Percentiles rank a stretch among this genome's conserved stretches.
These are phyloP conservation scores for Triops cancriformis DNA, from an alignment of 1,140 invertebrate species.

Conservation along the genomic window DNA sequence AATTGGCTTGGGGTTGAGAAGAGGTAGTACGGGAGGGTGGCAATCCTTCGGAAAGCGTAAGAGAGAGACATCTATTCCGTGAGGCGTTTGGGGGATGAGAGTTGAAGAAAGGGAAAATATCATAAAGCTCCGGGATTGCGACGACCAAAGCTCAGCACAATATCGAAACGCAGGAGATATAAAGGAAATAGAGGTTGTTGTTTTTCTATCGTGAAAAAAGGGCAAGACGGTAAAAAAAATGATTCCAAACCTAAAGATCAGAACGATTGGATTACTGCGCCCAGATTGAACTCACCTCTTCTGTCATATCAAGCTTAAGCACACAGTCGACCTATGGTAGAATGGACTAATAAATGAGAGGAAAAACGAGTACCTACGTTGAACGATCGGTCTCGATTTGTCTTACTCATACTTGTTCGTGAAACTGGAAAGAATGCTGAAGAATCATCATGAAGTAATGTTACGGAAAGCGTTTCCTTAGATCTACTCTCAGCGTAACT, in stretches of 20 bases:
- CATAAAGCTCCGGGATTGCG: not conserved
- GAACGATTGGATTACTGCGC: not conserved
- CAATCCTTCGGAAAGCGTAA: not conserved
- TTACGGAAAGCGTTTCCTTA: no score
- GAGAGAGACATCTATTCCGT: not conserved
- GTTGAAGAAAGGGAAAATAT: not conserved
- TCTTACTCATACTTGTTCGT: no score
- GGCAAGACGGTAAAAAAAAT: not conserved
- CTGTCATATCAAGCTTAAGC: not conserved
- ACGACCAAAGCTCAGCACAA: not conserved
- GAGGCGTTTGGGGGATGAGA: not conserved
- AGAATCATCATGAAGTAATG: no score
- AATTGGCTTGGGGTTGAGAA: not conserved
- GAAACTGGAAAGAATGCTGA: no score
- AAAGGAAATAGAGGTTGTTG: not conserved
- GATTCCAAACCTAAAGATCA: not conserved
- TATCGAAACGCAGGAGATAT: constrained; percentile 5
- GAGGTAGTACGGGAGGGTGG: not conserved
- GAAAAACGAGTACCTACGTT: no score
- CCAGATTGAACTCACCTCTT: not conserved
- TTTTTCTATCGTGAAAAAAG: not conserved
- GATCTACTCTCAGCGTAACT: no score
- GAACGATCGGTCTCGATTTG: no score
- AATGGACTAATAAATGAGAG: no score
- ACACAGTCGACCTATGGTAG: no score